Evolutionary conservation across 2,113 vertebrate species (phyloP).

Genomic region (Nothobranchius kuhntae): DNA sequence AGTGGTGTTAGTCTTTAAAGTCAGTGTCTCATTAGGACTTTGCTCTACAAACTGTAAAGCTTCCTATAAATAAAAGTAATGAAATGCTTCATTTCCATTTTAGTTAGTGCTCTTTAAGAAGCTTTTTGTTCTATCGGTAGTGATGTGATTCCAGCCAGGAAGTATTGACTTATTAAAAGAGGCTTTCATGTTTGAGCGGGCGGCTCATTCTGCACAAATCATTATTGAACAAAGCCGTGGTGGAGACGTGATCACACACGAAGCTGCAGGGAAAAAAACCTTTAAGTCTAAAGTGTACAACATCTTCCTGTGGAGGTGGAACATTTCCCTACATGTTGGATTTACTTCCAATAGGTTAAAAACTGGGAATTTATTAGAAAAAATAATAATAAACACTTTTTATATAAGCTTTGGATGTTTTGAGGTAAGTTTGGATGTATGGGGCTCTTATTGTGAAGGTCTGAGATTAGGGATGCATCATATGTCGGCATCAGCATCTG

Average conservation of each 20-base stretch:
- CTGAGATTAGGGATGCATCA: too few relatives aligned
- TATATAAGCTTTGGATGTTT: too few relatives aligned
- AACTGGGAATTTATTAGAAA: background rate
- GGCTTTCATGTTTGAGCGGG: conserved; percentile 20
- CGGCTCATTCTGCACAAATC: conserved; percentile 10
- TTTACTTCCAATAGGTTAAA: background rate
- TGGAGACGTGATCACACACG: background rate
- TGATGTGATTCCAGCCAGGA: background rate
- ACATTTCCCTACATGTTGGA: background rate
- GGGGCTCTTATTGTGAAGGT: too few relatives aligned
- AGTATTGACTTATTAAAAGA: background rate
- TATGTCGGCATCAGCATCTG: too few relatives aligned
- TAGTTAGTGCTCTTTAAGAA: background rate
- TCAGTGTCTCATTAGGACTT: background rate
- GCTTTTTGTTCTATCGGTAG: background rate
- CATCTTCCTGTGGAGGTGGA: background rate
- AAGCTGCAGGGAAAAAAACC: conserved; percentile 21
- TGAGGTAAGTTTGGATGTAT: too few relatives aligned
- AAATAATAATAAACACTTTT: too few relatives aligned
- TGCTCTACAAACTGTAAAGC: background rate
- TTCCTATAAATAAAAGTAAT: background rate
- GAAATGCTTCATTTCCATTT: background rate
- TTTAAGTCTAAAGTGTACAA: background rate
- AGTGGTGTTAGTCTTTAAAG: background rate
- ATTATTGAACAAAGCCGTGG: conserved; percentile 29